A percentile compares a stretch with the other conserved stretches of the same genome.
Conservation (phyloP, 2,888 invertebrate genomes). For the Dugesia japonica region DNA sequence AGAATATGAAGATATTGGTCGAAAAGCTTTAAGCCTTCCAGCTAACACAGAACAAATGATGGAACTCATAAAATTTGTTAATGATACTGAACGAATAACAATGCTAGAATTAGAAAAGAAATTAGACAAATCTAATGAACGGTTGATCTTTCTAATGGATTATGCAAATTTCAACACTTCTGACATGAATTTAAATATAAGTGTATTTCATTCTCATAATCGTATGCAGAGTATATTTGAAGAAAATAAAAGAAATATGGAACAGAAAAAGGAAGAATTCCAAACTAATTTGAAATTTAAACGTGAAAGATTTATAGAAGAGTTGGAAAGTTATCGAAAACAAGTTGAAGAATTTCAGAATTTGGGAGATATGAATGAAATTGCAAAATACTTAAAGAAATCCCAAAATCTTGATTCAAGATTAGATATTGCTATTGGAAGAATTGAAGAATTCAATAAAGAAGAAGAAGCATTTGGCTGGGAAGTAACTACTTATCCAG, state of each 20-base stretch:
- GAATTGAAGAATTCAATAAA: conserved; percentile 65
- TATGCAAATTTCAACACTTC: conserved; percentile 63
- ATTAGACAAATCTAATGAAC: conserved; percentile 51
- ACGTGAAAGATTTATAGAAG: conserved; percentile 66
- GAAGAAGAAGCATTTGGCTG: conserved; percentile 75
- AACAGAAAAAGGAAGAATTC: conserved; percentile 67
- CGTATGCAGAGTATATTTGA: conserved; percentile 66
- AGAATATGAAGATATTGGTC: conserved; percentile 66
- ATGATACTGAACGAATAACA: conserved; percentile 59
- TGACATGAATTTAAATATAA: conserved; percentile 70
- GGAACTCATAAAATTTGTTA: conserved; percentile 63
- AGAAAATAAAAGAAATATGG: conserved; percentile 64
- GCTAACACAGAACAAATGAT: conserved; percentile 69
- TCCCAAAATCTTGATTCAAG: conserved; percentile 62
- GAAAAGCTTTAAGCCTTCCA: conserved; percentile 63
- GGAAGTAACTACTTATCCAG: conserved; percentile 71
- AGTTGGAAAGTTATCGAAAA: conserved; percentile 62
- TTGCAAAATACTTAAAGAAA: conserved; percentile 66
- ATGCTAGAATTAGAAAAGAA: conserved; percentile 62
- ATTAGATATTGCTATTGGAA: conserved; percentile 58
- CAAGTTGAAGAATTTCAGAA: conserved; percentile 70
- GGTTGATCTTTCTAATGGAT: conserved; percentile 66
- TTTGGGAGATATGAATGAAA: conserved; percentile 68
- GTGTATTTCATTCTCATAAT: conserved; percentile 66
- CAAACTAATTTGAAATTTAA: conserved; percentile 60